A percentile compares a stretch with the other conserved stretches of the same genome.
Evolutionary conservation across 2,888 invertebrate species (phyloP).

Genomic region (Hylaea fasciaria): DNA sequence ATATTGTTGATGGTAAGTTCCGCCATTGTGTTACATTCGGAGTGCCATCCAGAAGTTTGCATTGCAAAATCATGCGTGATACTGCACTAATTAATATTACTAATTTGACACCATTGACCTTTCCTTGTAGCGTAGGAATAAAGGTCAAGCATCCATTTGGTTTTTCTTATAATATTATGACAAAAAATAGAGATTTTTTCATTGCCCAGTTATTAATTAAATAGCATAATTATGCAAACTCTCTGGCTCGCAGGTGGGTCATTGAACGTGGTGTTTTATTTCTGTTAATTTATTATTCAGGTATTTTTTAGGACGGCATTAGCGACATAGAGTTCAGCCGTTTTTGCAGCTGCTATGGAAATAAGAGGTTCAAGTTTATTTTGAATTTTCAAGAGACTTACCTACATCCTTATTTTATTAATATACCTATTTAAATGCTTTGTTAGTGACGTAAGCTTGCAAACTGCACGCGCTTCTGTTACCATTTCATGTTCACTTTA

Average conservation of each 20-base stretch:
- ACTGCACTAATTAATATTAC: neutral
- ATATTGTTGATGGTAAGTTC: too few relatives aligned
- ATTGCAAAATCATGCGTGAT: too few relatives aligned
- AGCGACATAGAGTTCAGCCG: too few relatives aligned
- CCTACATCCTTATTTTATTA: neutral
- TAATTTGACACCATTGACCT: conserved; percentile 16
- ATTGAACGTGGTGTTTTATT: conserved; percentile 19
- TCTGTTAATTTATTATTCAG: neutral
- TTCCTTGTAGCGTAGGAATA: conserved; percentile 5
- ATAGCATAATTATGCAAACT: conserved; percentile 29
- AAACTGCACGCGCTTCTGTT: neutral
- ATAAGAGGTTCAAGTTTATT: neutral
- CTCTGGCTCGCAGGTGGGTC: conserved; percentile 1
- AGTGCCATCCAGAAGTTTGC: too few relatives aligned
- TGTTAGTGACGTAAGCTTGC: too few relatives aligned
- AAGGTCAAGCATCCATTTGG: conserved; percentile 27
- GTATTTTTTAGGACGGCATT: neutral
- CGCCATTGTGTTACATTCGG: too few relatives aligned
- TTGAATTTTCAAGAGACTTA: neutral
- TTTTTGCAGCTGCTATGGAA: neutral
- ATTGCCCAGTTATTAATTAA: conserved; percentile 15
- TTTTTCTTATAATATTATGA: neutral
- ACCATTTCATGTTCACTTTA: neutral
- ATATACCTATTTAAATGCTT: too few relatives aligned
- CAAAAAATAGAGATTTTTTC: neutral